Evolutionary conservation across 2,797 vertebrate genomes (phyloP), one percentile per base, ranked within the genome.

Genomic region (Centroberyx gerrardi): DNA sequence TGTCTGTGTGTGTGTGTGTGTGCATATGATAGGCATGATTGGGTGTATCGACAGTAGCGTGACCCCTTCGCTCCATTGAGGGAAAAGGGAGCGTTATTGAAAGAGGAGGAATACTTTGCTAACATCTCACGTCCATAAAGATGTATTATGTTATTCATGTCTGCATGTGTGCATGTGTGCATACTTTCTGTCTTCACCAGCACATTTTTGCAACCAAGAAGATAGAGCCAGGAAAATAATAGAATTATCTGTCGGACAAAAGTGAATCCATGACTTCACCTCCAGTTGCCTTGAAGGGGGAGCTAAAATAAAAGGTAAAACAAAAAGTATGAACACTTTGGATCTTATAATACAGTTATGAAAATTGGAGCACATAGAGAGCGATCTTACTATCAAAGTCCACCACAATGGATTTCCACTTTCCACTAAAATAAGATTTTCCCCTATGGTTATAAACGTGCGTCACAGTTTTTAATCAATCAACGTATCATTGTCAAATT

Each of bases 1-100:
- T 52, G n/a, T 59, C 42, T 18, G 54, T 62, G 40, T 49, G 44
- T 46, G 27, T 67, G 48, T 51, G 7, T 40, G 31, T 59, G 68
- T 60, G 61, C 70, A 51, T 62, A n/a, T 36, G 60, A 52, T 46
- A 53, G 29, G 31, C 13, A 27, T 18, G 44, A 33, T 46, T 48
- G 8, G 18, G 52, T 69, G 68, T 58, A 28, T 68, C 0, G 42
- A 51, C 40, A 51, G 8, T 15, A 22, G 8, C 29, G 48, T 65
- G 22, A 68, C 66, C 73, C 55, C 10, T 18, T 38, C 59, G 38
- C 44, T 65, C 72, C 33, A 65, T 12, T 55, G 40, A 67, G 5
- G 6, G 7, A 60, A 59, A 75, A 78, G 61, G 66, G 49, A 46
- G 22, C 67, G 59, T 77, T 64, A 76, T 17, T 36, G 8, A 27